A percentile compares a stretch with the other conserved stretches of the same genome.
These are phyloP conservation scores for Drosophila eugracilis DNA, from an alignment of 1,140 invertebrate species.

Conservation along the genomic window DNA sequence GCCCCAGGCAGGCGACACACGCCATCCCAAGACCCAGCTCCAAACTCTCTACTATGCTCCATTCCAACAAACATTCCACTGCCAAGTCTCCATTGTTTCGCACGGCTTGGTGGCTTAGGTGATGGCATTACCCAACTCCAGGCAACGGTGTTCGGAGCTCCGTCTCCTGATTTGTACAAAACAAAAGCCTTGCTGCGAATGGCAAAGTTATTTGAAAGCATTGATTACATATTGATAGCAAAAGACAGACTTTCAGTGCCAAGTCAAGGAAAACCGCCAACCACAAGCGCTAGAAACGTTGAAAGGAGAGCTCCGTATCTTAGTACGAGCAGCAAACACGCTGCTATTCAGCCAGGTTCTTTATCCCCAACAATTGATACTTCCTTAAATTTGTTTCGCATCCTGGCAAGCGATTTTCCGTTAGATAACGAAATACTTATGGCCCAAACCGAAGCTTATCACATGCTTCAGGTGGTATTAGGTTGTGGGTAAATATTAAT, in stretches of 20 bases:
- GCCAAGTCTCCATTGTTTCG: constrained; percentile 50
- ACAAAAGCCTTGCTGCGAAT: constrained; percentile 77
- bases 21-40: constrained; percentile 8
- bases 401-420: constrained; percentile 12
- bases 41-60: background rate
- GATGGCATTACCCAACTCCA: constrained; percentile 44
- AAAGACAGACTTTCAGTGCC: constrained; percentile 22
- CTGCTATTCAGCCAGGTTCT: constrained; percentile 2
- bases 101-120: constrained; percentile 36
- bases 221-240: constrained; percentile 74
- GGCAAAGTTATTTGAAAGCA: constrained; percentile 77
- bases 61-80: background rate
- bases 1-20: constrained; percentile 47
- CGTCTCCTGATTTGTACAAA: constrained; percentile 64
- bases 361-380: constrained; percentile 61
- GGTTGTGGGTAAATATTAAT: constrained; percentile 3
- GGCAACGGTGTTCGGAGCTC: constrained; percentile 16
- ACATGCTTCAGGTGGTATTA: background rate
- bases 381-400: constrained; percentile 44
- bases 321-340: constrained; percentile 3
- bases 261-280: constrained; percentile 34
- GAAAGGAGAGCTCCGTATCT: background rate
- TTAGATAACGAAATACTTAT: constrained; percentile 59
- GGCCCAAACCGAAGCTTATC: constrained; percentile 19
- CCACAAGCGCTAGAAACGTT: constrained; percentile 15